phyloP scores from a whole-genome alignment of 2,113 vertebrate genomes.

The Columba livia region DNA sequence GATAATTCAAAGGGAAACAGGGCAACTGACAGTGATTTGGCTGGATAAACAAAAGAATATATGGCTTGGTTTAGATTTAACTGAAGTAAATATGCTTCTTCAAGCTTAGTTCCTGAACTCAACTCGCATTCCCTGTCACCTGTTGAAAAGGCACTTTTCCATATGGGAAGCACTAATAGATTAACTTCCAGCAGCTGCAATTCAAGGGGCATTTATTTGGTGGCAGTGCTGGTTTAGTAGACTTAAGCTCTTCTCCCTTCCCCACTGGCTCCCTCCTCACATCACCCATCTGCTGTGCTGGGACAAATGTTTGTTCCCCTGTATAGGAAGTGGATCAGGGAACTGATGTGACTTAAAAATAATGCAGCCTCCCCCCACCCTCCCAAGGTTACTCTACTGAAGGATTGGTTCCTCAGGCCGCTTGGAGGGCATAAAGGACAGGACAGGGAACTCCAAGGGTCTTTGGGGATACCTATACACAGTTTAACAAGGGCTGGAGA shows the following conservation, averaged over 20 bases:
- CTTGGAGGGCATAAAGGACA: background rate
- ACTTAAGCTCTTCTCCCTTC: background rate
- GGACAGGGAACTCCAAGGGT: background rate
- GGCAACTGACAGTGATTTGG: background rate
- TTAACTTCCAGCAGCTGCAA: background rate
- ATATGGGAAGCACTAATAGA: background rate
- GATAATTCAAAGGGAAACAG: background rate
- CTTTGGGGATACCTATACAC: background rate
- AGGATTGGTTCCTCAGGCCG: background rate
- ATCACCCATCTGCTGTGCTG: background rate
- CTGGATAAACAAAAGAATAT: conserved; percentile 16
- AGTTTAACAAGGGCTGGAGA: background rate
- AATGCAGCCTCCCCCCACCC: fast-evolving
- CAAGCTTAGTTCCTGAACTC: background rate
- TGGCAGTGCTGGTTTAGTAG: background rate
- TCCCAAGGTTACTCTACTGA: background rate
- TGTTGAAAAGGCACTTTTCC: background rate
- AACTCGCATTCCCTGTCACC: background rate
- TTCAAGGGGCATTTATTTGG: background rate
- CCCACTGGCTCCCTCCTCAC: background rate
- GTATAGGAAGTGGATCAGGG: background rate
- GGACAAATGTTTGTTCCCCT: background rate
- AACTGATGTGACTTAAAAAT: background rate
- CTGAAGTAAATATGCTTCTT: background rate
- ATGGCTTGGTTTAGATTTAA: conserved; percentile 2